Percentiles rank a stretch among this genome's conserved stretches.
These are phyloP conservation scores for Anthopleura xanthogrammica DNA, from an alignment of 92 coral and sea anemone genomes.

Conservation along the genomic window DNA sequence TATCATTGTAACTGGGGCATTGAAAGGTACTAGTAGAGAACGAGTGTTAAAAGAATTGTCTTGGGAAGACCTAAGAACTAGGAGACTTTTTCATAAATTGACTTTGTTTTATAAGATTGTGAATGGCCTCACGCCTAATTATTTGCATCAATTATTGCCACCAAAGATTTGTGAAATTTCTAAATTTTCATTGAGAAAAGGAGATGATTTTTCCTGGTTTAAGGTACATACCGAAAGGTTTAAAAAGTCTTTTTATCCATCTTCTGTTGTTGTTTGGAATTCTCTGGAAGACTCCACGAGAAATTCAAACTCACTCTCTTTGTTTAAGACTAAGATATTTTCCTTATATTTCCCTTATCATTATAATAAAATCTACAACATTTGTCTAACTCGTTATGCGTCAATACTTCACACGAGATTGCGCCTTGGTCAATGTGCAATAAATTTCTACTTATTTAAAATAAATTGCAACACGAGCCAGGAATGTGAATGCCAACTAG, in stretches of 20 bases:
- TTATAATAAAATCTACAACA: not conserved
- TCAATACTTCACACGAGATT: conserved; percentile 14
- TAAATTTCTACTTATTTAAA: conserved; percentile 13
- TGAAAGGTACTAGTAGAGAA: conserved; percentile 42
- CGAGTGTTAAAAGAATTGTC: conserved; percentile 31
- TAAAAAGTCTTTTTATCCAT: conserved; percentile 39
- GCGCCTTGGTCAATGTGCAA: conserved; percentile 13
- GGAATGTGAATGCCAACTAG: conserved; percentile 15
- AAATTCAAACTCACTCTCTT: not conserved
- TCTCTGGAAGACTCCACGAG: not conserved
- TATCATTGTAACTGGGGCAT: not conserved
- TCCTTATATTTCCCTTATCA: no score
- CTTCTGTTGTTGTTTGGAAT: not conserved
- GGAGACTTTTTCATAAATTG: conserved; percentile 42
- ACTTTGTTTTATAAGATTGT: conserved; percentile 37
- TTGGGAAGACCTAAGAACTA: conserved; percentile 35
- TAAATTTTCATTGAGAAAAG: conserved; percentile 18
- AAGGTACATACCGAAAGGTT: conserved; percentile 22
- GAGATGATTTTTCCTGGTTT: conserved; percentile 9
- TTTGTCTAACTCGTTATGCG: conserved; percentile 4
- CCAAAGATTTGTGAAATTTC: conserved; percentile 22
- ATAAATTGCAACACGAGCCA: conserved; percentile 2
- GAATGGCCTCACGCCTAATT: conserved; percentile 27
- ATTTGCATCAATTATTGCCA: conserved; percentile 23
- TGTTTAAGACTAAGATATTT: no score